phyloP scores from a whole-genome alignment of 2,888 invertebrate species.

The Hemithea aestivaria region DNA sequence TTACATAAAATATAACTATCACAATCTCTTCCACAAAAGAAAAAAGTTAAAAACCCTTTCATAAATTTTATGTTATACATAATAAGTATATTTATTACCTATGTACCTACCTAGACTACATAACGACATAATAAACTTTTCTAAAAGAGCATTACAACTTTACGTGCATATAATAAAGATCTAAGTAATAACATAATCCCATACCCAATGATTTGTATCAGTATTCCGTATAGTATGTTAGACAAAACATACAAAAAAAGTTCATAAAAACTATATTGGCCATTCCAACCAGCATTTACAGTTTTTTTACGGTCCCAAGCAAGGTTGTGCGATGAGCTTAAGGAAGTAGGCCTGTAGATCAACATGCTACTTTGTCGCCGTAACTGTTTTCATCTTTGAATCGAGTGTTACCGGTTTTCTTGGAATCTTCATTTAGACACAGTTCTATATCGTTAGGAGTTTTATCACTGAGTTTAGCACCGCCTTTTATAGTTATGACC shows the following conservation, averaged over 20 bases:
- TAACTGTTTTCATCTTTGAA: background rate
- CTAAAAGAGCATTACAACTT: too few species aligned
- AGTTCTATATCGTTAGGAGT: background rate
- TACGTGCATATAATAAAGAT: too few species aligned
- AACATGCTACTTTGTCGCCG: conserved; percentile 1
- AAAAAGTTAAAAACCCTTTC: too few species aligned
- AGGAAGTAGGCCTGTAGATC: conserved; percentile 15
- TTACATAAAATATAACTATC: too few species aligned
- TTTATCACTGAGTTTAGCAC: background rate
- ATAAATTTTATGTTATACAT: too few species aligned
- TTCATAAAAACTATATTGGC: conserved; percentile 14
- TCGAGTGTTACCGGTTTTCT: background rate
- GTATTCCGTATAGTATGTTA: conserved; percentile 3
- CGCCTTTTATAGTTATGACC: conserved; percentile 4
- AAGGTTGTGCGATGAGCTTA: conserved; percentile 18
- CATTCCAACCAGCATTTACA: conserved; percentile 12
- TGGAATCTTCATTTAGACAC: background rate
- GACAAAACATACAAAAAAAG: conserved; percentile 13
- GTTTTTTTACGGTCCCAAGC: conserved; percentile 21
- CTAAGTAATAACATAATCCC: too few species aligned
- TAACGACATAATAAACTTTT: too few species aligned
- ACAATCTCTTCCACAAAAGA: too few species aligned
- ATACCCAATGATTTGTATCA: conserved; percentile 6
- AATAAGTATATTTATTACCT: too few species aligned
- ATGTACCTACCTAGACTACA: too few species aligned